phyloP scores from a whole-genome alignment of 2,888 invertebrate species.

The Platerodrilus igneus region DNA sequence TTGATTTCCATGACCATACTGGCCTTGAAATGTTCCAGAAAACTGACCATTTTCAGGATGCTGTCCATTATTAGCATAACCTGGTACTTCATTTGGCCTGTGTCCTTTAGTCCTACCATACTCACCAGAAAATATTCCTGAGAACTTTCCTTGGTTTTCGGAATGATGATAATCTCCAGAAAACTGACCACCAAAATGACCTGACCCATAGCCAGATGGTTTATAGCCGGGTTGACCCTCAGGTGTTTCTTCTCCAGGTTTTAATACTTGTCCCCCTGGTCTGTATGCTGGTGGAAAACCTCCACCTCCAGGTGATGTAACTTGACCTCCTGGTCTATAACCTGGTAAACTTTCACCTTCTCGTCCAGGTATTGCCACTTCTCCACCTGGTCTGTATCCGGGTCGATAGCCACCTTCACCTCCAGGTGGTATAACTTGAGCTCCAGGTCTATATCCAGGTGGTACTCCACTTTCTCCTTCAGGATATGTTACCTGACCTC shows the following conservation, averaged over 20 bases:
- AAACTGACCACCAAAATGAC: constrained; percentile 33
- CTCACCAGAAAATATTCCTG: constrained; percentile 7
- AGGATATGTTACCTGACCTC: background rate
- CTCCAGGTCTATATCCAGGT: background rate
- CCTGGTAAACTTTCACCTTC: background rate
- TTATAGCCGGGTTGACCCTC: constrained; percentile 6
- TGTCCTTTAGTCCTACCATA: background rate
- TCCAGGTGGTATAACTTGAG: background rate
- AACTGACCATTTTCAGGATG: constrained; percentile 23
- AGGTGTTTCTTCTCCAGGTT: constrained; percentile 10
- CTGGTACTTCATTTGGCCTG: background rate
- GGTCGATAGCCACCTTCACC: no score
- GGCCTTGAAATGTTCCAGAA: constrained; percentile 22
- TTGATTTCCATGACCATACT: constrained; percentile 12
- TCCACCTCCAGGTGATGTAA: no score
- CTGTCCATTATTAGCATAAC: background rate
- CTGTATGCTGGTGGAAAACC: constrained; percentile 10
- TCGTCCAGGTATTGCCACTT: background rate
- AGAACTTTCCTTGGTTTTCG: constrained; percentile 6
- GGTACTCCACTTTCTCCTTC: no score
- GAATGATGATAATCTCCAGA: constrained; percentile 29
- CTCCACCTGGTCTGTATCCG: background rate
- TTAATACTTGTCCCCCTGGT: constrained; percentile 10
- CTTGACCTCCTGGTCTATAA: background rate
- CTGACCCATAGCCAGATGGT: constrained; percentile 9